Conservation (phyloP, 2,113 vertebrate genomes). For the Sitta europaea region DNA sequence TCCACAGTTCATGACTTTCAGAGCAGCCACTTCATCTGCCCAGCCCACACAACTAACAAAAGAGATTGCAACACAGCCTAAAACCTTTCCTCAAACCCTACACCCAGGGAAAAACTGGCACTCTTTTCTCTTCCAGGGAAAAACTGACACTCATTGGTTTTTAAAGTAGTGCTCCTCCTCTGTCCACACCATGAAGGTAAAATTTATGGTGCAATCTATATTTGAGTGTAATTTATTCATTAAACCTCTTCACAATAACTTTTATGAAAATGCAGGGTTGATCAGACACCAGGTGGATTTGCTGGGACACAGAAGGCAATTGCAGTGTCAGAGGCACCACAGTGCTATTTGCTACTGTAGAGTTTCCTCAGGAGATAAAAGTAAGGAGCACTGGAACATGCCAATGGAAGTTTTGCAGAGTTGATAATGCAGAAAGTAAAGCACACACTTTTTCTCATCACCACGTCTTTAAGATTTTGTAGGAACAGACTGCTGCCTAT, state of each 20-base stretch:
- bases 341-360: not conserved
- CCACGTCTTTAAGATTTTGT: not conserved
- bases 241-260: not conserved
- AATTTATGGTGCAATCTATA: not conserved
- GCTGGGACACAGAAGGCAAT: not conserved
- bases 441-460: not conserved
- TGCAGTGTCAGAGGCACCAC: not conserved
- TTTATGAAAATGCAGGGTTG: not conserved
- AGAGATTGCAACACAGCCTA: not conserved
- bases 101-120: not conserved
- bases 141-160: not conserved
- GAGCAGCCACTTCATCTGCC: not conserved
- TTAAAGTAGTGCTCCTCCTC: not conserved
- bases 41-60: not conserved
- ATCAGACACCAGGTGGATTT: not conserved
- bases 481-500: not conserved
- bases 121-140: not conserved
- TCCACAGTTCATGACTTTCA: not conserved
- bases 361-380: not conserved
- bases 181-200: not conserved
- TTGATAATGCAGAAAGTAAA: not conserved
- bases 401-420: not conserved
- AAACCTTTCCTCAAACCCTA: not conserved
- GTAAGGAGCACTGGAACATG: not conserved
- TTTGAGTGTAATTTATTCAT: not conserved